Base-by-base conservation (phyloP, 2,113 vertebrate genomes). In the Ursus arctos region DNA sequence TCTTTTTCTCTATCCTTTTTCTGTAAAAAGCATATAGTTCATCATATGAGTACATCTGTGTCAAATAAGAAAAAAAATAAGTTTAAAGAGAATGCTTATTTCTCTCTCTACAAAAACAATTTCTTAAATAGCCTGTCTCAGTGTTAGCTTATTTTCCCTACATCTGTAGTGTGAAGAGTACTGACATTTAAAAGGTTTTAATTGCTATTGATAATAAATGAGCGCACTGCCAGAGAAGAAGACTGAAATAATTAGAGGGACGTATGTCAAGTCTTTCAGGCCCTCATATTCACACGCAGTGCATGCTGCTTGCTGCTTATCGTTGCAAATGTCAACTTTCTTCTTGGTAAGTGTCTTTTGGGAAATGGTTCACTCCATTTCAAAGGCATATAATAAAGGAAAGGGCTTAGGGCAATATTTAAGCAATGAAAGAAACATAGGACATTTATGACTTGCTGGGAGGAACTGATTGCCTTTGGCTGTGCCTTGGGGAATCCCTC, bases 351-450 rank as follows among this genome's bases (percentile, higher is more conserved):
- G 84, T 80, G 81, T 92, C 95, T 76, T 96, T 93, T 80, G 90
- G 90, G 94, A 96, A 81, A 97, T 61, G 51, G 36, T 69, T 94
- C 14, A 61, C 57, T 97, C 65, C 43, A 72, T 97, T 94, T 92
- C 92, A 97, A 98, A 97, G 67, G 74, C 26, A n/a, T 94, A 88
- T 92, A 95, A 97, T 97, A 85, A 97, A 97, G 53, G 22, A 89
- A 95, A 92, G 63, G 89, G 43, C 94, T 96, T 87, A 61, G 49
- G 83, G 87, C 74, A 97, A 93, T 96, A 97, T 96, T 96, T 96
- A 98, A 97, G 82, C 72, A 97, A 95, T 74, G 94, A 96, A 96
- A 94, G 82, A 85, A 95, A 92, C 65, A 89, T 19, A 86, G 82
- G 79, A 80, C 72, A 83, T 86, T 97, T 97, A 87, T 97, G 80